Evolutionary conservation across 2,113 vertebrate species (phyloP).

Genomic region (Glaucomys volans): DNA sequence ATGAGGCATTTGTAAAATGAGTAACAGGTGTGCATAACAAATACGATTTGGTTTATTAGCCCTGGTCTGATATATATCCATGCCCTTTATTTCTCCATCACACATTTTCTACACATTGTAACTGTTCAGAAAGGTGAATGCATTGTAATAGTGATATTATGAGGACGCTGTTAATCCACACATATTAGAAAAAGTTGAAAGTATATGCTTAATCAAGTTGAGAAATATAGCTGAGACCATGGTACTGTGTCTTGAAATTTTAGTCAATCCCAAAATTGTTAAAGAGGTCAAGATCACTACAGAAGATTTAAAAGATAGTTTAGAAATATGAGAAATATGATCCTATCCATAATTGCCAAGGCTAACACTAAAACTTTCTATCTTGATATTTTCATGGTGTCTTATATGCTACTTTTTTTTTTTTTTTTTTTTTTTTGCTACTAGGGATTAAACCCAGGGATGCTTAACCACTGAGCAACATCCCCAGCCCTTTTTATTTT

Average conservation of each 20-base stretch:
- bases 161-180: background rate
- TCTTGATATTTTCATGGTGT: background rate
- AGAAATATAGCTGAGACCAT: background rate
- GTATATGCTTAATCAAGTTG: background rate
- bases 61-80: background rate
- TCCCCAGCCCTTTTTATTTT: too few relatives aligned
- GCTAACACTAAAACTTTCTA: background rate
- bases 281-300: background rate
- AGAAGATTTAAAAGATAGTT: background rate
- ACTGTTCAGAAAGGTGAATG: background rate
- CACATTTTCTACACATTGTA: background rate
- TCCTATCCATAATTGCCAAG: background rate
- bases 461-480: too few relatives aligned
- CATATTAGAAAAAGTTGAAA: background rate
- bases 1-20: background rate
- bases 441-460: too few relatives aligned
- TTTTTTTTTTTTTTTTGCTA: too few relatives aligned
- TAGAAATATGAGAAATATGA: background rate
- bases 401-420: background rate
- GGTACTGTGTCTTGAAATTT: background rate
- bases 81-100: background rate
- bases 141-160: background rate
- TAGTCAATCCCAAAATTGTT: background rate
- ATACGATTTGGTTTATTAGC: background rate
- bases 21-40: background rate